Base-by-base conservation (phyloP, 2,888 invertebrate genomes). In the Cheilosia vernalis region DNA sequence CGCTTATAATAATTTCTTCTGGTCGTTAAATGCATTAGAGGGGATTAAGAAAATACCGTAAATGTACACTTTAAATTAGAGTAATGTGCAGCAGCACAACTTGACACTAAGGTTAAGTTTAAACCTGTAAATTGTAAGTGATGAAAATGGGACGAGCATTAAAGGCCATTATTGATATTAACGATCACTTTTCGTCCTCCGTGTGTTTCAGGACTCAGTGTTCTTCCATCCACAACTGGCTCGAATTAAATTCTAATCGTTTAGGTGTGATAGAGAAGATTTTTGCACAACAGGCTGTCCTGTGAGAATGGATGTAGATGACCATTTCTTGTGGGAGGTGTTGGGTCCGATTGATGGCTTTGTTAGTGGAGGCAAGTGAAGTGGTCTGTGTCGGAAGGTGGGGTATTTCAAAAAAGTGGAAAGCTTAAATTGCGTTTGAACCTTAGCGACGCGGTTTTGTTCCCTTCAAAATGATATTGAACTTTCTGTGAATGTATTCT, bases 231-330 rank as follows among this genome's bases (percentile, higher is more conserved):
- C 37, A 24, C 21, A 37, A n/a, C 51, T 24, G 37, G n/a, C 64
- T 37, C 19, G 24, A 64, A 64, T 64, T 64, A 49, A 51, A 64
- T 4, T 64, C 37, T 64, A 49, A 64, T 64, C 37, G 37, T 21
- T 61, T 27, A 47, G 19, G 24, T 60, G 6, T 7, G 44, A 30
- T 47, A 13, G 13, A 30, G 47, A 47, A 10, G 2, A 6, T 30
- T 44, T 55, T 55, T 47, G 2, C 15, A 30, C 42, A 61, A 47
- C 7, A 17, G 17, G 47, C 19, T 30, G 17, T 19, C 30, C 13
- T 13, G 30, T 17, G 27, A 19, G 30, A 44, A n/a, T 44, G 33
- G 3, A 2, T 30, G 30, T 30, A 30, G 30, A 3, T 33, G 33
- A 10, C 33, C 0, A 10, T 33, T 33, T 10, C 9, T 33, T 33